Evolutionary conservation across 2,797 vertebrate genomes (phyloP).

Genomic region (Lerista edwardsae): DNA sequence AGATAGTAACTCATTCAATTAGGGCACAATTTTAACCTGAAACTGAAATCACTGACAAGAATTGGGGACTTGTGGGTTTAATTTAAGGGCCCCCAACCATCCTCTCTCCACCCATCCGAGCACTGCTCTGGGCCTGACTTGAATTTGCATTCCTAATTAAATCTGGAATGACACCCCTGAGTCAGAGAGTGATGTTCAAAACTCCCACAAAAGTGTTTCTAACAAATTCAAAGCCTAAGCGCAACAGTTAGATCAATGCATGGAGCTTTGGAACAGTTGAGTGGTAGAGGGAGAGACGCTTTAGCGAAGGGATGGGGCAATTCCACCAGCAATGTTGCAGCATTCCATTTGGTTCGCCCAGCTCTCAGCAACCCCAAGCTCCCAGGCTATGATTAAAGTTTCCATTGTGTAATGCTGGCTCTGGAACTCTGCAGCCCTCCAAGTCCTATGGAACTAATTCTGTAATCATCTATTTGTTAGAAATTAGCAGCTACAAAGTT

Average conservation of each 20-base stretch:
- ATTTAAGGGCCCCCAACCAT: too few relatives aligned
- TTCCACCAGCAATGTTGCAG: not conserved
- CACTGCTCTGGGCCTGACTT: not conserved
- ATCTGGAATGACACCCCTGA: not conserved
- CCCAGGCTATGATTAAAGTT: conserved; percentile 16
- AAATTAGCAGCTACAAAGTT: conserved; percentile 59
- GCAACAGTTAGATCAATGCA: not conserved
- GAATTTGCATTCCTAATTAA: not conserved
- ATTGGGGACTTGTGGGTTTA: too few relatives aligned
- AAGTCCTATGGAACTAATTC: conserved; percentile 47
- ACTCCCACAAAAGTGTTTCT: not conserved
- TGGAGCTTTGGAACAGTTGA: conserved; percentile 10
- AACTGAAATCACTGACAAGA: too few relatives aligned
- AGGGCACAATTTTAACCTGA: too few relatives aligned
- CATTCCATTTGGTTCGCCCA: not conserved
- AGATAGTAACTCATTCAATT: not conserved
- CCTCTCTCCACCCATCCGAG: too few relatives aligned
- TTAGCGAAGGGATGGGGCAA: not conserved
- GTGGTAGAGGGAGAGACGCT: not conserved
- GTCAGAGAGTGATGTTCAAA: not conserved
- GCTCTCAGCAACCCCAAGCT: rapidly evolving
- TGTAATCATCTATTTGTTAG: conserved; percentile 62
- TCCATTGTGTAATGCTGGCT: conserved; percentile 17
- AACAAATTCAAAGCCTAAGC: not conserved
- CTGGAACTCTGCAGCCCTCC: conserved; percentile 37